phyloP scores from a whole-genome alignment of 2,113 vertebrate genomes.

The Tetraodon nigroviridis region DNA sequence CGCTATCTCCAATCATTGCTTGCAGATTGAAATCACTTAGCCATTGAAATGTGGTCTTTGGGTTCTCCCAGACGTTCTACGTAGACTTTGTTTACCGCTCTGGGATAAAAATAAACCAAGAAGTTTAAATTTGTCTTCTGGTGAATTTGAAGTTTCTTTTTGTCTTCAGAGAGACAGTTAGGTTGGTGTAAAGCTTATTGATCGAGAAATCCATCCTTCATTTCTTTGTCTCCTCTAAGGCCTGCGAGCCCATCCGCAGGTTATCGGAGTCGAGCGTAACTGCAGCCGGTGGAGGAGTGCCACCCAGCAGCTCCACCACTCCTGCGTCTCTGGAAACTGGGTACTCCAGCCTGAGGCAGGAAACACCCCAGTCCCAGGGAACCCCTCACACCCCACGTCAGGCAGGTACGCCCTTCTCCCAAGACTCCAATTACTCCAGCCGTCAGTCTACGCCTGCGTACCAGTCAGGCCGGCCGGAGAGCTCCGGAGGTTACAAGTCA shows the following conservation, averaged over 20 bases:
- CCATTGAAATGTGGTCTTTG: conserved; percentile 39
- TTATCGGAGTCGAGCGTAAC: conserved; percentile 78
- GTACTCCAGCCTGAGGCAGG: conserved; percentile 91
- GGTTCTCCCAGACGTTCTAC: conserved; percentile 3
- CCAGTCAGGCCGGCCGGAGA: conserved; percentile 80
- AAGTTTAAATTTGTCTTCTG: background rate
- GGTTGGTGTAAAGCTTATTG: background rate
- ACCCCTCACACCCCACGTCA: conserved; percentile 88
- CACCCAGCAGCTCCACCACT: conserved; percentile 85
- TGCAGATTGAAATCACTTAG: conserved; percentile 27
- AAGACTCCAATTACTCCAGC: conserved; percentile 94
- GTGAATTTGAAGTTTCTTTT: background rate
- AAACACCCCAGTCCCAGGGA: conserved; percentile 90
- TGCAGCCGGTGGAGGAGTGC: conserved; percentile 72
- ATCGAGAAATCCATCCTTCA: background rate
- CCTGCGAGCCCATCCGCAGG: conserved; percentile 80
- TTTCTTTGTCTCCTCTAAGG: conserved; percentile 46
- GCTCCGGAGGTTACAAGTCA: conserved; percentile 81
- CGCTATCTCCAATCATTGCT: conserved; percentile 19
- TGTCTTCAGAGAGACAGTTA: too few species aligned
- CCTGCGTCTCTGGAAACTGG: conserved; percentile 92
- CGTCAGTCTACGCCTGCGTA: conserved; percentile 90
- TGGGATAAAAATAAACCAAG: background rate
- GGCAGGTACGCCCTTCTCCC: conserved; percentile 88
- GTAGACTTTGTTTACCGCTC: background rate